Conservation (phyloP, 2,888 invertebrate species). For the Lepidocyrtinus sp. region DNA sequence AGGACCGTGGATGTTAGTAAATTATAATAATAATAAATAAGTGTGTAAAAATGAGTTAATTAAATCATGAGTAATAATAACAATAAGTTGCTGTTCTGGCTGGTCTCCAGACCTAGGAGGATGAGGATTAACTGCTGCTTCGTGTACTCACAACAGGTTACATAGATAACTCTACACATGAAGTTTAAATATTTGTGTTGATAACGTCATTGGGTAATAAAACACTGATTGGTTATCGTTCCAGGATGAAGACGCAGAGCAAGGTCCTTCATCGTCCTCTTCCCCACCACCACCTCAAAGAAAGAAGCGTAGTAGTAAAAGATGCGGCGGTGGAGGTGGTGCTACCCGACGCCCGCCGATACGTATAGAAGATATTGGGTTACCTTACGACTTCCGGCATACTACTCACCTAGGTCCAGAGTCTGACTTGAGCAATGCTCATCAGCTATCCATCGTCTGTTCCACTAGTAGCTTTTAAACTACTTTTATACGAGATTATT, state of each 20-base stretch:
- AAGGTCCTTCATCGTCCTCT: neutral
- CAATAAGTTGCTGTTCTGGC: conserved; percentile 25
- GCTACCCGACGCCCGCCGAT: neutral
- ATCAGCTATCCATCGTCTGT: conserved; percentile 3
- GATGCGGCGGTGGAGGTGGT: neutral
- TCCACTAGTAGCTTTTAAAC: neutral
- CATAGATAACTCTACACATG: neutral
- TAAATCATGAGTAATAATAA: neutral
- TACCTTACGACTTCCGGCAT: conserved; percentile 96
- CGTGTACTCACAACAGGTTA: conserved; percentile 16
- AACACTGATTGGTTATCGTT: neutral
- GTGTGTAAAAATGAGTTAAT: neutral
- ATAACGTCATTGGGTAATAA: neutral
- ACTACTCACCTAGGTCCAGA: conserved; percentile 93
- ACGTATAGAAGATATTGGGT: conserved; percentile 78
- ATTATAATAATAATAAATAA: neutral
- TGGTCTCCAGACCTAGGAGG: conserved; percentile 35
- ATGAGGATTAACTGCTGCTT: conserved; percentile 44
- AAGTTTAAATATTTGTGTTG: neutral
- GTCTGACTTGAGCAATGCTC: conserved; percentile 76
- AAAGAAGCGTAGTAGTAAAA: neutral
- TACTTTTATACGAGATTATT: neutral
- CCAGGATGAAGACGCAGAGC: neutral
- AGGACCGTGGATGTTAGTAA: too few species aligned
- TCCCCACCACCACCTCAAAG: neutral